Evolutionary conservation across 2,113 vertebrate species (phyloP), one percentile per base, ranked within the genome.

Genomic region (Chionomys nivalis): DNA sequence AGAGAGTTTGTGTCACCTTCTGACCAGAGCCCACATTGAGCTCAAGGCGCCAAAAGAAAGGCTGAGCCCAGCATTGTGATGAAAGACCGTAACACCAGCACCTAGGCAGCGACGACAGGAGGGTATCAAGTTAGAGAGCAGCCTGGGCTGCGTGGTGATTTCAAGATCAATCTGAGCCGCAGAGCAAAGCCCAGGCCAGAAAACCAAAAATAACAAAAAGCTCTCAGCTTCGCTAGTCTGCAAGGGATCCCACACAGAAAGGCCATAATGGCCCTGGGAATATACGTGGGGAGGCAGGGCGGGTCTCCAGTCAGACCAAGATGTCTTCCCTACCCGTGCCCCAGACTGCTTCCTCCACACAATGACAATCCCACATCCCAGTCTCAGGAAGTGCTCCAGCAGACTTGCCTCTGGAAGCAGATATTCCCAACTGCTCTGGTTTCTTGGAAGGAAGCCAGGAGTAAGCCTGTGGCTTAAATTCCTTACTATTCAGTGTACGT

Each of bases 401-500:
- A 49, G 4, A 11, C 6, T 52, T 47, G 49, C 76, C n/a, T 33
- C 36, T 63, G 81, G 42, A 90, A 87, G 81, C 83, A 49, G 26
- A 83, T 89, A 79, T 31, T 72, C 70, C 70, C 21, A 39, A 70
- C 52, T 72, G 36, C n/a, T 77, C 16, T 23, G 26, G 66, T 36
- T 91, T 49, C 93, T 89, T 95, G 95, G 95, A 91, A 42, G 76
- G 3, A 85, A 88, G 93, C 96, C 96, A 95, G 77, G 83, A 89
- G 21, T 88, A 49, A 96, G 91, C 77, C 88, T 88, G 93, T 91
- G 91, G 91, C 88, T 91, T 91, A 52, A 88, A 96, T 95, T 83
- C 95, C 95, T 95, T 68, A 13, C 49, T 65, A 70, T 83, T 83
- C 58, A 23, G 33, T 42, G 52, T 72, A 73, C 36, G 4, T 47